Evolutionary conservation across 2,113 vertebrate species (phyloP).

Genomic region (Axis porcinus): DNA sequence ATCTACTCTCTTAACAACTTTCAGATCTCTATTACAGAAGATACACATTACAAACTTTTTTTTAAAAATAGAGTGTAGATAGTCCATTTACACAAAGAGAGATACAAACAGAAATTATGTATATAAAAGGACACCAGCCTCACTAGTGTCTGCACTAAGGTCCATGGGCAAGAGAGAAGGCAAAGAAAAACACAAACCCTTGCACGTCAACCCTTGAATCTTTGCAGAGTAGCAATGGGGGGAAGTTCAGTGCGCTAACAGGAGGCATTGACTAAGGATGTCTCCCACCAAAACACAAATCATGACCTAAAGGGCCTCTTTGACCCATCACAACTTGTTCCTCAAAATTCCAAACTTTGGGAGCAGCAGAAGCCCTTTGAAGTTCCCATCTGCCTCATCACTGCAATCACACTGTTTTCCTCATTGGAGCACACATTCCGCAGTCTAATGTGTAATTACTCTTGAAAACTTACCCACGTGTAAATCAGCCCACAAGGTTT

Average conservation of each 20-base stretch:
- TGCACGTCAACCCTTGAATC: neutral
- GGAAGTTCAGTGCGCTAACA: neutral
- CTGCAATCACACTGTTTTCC: neutral
- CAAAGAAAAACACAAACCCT: neutral
- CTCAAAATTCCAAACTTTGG: neutral
- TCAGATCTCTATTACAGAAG: neutral
- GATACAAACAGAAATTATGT: neutral
- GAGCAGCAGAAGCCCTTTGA: neutral
- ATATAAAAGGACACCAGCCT: neutral
- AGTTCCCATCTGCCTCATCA: neutral
- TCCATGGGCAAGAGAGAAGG: neutral
- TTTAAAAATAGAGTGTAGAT: neutral
- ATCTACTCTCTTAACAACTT: neutral
- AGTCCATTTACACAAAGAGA: neutral
- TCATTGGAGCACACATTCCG: neutral
- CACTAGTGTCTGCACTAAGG: neutral
- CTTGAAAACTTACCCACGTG: slow-evolving; percentile 13
- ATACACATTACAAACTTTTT: neutral
- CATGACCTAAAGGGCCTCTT: neutral
- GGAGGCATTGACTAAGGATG: neutral
- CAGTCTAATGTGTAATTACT: neutral
- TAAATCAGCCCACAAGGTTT: neutral
- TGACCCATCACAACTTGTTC: neutral
- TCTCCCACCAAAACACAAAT: neutral
- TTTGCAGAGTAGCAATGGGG: neutral